Evolutionary conservation across 1,140 invertebrate genomes (phyloP), one percentile per base, ranked within the genome.

Genomic region (Drosophila navojoa): DNA sequence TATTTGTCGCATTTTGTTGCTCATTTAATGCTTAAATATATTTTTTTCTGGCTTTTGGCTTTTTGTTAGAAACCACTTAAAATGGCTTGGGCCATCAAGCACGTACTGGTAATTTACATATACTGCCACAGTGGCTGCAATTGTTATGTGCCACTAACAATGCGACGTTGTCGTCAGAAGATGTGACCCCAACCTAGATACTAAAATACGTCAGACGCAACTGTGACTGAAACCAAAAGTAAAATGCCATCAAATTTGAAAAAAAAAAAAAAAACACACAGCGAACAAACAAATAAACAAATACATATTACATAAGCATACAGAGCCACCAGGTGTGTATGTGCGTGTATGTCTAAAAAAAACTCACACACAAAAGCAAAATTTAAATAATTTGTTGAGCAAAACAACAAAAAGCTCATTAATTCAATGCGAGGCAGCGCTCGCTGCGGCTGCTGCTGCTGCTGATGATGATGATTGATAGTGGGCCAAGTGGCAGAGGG

Each of bases 131-230:
- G 71, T 73, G 71, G 60, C 50, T 73, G 71, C 71, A 73, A 73
- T 73, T 73, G 64, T 73, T 73, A 69, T 73, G 64, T 69, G 58
- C 57, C 71, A 27, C 44, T 44, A 69, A 74, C 71, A 73, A 73
- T 73, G 64, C 42, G 72, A 68, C 59, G 62, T 70, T 79, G 74
- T 82, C 73, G 77, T 79, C 77, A 76, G 84, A 80, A 82, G 76
- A 82, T 87, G 76, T 89, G 82, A 87, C 82, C 82, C 82, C 82
- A 87, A 87, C 82, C 82, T 84, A 87, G 76, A 87, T 87, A 73
- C 55, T 70, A 55, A 61, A 70, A 25, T n/a, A 61, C 66, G 67
- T 72, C 63, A 53, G 55, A 72, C 52, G 32, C 55, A 53, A 71
- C 61, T 69, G 72, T 38, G 63, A 69, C 70, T 72, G 79, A 89